A percentile compares a stretch with the other conserved stretches of the same genome.
phyloP scores from a whole-genome alignment of 2,797 vertebrate species.

The Coluber constrictor region DNA sequence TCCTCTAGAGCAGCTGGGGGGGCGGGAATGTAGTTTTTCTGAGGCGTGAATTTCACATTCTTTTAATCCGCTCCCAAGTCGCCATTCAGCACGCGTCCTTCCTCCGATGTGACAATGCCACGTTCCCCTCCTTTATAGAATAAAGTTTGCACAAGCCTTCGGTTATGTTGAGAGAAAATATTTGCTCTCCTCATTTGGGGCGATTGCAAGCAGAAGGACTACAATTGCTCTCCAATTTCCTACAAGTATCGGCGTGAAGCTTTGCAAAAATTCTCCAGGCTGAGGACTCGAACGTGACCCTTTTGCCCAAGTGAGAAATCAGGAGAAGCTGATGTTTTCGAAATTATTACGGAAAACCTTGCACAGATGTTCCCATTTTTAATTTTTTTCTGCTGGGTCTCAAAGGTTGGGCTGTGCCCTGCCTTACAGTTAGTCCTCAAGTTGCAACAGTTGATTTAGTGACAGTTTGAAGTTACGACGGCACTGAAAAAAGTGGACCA shows the following conservation, averaged over 20 bases:
- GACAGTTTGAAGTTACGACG: too few species aligned
- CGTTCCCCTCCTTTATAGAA: neutral
- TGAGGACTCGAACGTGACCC: neutral
- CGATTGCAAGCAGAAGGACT: neutral
- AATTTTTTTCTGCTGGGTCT: neutral
- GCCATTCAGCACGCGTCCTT: fast-evolving
- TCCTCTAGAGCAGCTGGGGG: too few species aligned
- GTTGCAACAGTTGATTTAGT: neutral
- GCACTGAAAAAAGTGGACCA: too few species aligned
- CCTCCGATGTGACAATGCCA: neutral
- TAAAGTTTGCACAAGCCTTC: neutral
- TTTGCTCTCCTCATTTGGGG: neutral
- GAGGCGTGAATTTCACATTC: neutral
- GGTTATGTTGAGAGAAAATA: neutral
- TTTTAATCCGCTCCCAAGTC: neutral
- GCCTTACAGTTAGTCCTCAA: too few species aligned
- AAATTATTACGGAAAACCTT: neutral
- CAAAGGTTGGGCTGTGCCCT: neutral
- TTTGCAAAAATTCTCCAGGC: neutral
- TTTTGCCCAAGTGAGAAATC: neutral
- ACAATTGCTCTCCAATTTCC: neutral
- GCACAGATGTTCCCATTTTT: neutral
- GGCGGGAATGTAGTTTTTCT: too few species aligned
- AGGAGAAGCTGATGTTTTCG: neutral
- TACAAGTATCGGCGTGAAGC: neutral